Evolutionary conservation across 30 jellyfish, hydroid and myxozoan genomes (phyloP), one percentile per base, ranked within the genome.

Genomic region (Cassiopea andromeda): DNA sequence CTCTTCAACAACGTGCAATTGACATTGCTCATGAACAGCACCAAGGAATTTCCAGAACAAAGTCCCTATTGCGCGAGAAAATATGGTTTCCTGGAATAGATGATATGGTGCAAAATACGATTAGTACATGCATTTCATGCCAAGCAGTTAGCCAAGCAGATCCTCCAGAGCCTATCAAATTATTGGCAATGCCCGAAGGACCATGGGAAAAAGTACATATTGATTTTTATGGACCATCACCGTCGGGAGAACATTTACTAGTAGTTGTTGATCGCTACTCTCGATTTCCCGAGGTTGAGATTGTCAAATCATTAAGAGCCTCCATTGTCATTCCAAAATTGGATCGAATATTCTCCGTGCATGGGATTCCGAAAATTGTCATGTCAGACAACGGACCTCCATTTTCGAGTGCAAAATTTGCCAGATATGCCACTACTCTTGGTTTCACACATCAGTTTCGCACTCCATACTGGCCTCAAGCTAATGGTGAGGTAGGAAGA

Each of bases 21-120:
- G 48, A 81, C 60, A 89, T 81, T 57, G 94, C 83, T 3, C 97
- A 80, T 73, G 48, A 8, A 58, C n/a, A n/a, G n/a, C n/a, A n/a
- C n/a, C n/a, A n/a, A n/a, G n/a, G 96, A 96, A 45, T 83, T 4
- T 92, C 67, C 27, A 77, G 78, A 74, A 91, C 95, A 9, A 91
- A 91, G 44, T 2, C 80, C 10, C 57, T 77, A 18, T 14, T 60
- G 19, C 46, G 82, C 13, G 77, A 49, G 46, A 49, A 73, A 54
- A 50, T 89, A 45, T 83, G 97, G 94, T 90, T 45, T 67, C 96
- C 94, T 7, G 73, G 67, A 45, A 46, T 90, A 19, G 90, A 75
- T 60, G 75, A 72, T 5, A 66, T n/a, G 14, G 91, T 83, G 7
- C 18, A 49, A 50, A 79, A 83, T 48, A 27, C 46, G 17, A 68